Conservation (phyloP, 2,797 vertebrate genomes). For the Miichthys miiuy region DNA sequence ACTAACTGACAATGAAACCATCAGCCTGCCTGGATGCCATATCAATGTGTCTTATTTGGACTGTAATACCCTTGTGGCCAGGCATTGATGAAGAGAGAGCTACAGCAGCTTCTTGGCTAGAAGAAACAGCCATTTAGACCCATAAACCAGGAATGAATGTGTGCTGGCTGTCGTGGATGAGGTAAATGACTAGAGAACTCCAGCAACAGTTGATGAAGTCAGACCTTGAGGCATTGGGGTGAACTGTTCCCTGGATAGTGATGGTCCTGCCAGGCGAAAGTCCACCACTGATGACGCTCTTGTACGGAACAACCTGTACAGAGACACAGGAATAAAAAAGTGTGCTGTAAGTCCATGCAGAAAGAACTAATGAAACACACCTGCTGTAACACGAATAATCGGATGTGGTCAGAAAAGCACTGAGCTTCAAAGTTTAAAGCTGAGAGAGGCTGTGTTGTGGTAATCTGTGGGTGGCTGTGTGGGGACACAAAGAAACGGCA, state of each 20-base stretch:
- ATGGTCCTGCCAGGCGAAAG: constrained; percentile 74
- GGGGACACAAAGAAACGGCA: no score
- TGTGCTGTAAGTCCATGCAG: no score
- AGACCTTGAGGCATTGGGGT: constrained; percentile 71
- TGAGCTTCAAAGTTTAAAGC: background rate
- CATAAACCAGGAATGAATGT: no score
- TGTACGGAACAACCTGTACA: constrained; percentile 79
- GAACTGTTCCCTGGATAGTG: constrained; percentile 76
- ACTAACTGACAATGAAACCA: background rate
- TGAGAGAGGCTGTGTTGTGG: background rate
- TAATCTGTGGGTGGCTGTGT: no score
- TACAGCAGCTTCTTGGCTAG: no score
- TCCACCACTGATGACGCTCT: constrained; percentile 74
- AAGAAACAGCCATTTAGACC: no score
- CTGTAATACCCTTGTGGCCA: no score
- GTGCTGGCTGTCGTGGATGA: no score
- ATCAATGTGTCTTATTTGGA: no score
- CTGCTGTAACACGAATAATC: background rate
- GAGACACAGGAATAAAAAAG: background rate
- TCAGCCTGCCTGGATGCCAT: no score
- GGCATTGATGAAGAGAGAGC: no score
- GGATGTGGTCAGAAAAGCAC: background rate
- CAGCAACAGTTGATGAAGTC: constrained; percentile 3
- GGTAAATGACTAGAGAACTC: background rate
- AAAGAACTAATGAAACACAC: background rate